These are phyloP conservation scores for Belonocnema kinseyi DNA, from an alignment of 1,140 invertebrate species.

Conservation along the genomic window DNA sequence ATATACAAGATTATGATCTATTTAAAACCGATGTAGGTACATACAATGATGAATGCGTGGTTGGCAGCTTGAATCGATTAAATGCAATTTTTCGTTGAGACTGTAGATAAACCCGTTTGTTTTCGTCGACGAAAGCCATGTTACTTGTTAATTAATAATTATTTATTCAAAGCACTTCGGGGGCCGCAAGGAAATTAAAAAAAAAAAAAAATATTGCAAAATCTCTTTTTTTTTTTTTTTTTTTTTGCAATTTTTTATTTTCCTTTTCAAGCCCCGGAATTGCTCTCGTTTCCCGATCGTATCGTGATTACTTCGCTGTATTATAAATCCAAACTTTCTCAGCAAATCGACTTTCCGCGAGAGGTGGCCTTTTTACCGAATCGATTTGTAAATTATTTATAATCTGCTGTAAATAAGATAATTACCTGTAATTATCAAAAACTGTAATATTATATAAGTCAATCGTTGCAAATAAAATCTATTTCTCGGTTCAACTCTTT, in stretches of 20 bases:
- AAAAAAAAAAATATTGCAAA: background rate
- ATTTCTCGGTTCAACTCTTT: background rate
- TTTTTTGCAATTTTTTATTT: background rate
- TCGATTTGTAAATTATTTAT: slow-evolving; percentile 28
- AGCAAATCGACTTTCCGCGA: slow-evolving; percentile 12
- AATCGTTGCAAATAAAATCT: slow-evolving; percentile 18
- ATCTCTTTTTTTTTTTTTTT: background rate
- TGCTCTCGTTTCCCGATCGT: background rate
- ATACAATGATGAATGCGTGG: slow-evolving; percentile 47
- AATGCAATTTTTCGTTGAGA: background rate
- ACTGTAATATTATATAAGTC: background rate
- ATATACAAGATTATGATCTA: slow-evolving; percentile 63
- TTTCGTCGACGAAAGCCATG: background rate
- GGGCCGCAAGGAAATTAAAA: background rate
- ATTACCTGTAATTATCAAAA: slow-evolving; percentile 8
- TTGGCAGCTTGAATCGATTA: slow-evolving; percentile 48
- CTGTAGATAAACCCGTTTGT: background rate
- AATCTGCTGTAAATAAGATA: slow-evolving; percentile 12
- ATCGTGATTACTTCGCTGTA: background rate
- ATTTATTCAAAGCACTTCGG: background rate
- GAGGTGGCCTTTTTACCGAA: slow-evolving; percentile 18
- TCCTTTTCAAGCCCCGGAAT: background rate
- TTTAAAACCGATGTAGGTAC: slow-evolving; percentile 52
- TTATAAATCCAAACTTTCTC: background rate
- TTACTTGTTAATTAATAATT: slow-evolving; percentile 18